Evolutionary conservation across 2,113 vertebrate genomes (phyloP).

Genomic region (Morone chrysops): DNA sequence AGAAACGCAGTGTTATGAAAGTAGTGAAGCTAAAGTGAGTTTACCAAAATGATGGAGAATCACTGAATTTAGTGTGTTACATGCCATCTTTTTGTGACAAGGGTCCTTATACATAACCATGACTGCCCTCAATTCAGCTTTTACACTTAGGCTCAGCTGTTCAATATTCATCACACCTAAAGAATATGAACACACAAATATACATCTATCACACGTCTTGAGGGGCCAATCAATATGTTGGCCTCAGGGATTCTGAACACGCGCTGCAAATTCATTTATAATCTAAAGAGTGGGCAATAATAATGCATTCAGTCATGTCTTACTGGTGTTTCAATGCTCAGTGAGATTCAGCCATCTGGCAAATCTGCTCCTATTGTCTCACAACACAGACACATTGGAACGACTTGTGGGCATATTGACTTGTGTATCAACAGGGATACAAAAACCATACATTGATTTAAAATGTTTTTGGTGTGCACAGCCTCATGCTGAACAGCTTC

Average conservation of each 20-base stretch:
- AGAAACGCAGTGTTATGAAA: slow-evolving; percentile 33
- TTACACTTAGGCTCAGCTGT: slow-evolving; percentile 70
- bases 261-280: slow-evolving; percentile 82
- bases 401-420: slow-evolving; percentile 52
- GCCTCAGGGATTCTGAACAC: slow-evolving; percentile 78
- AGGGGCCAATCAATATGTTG: slow-evolving; percentile 81
- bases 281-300: slow-evolving; percentile 80
- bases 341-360: slow-evolving; percentile 69
- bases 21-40: slow-evolving; percentile 49
- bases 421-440: slow-evolving; percentile 42
- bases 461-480: slow-evolving; percentile 21
- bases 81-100: slow-evolving; percentile 52
- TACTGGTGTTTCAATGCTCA: slow-evolving; percentile 66
- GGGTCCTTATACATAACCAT: slow-evolving; percentile 75
- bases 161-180: slow-evolving; percentile 83
- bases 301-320: slow-evolving; percentile 80
- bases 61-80: slow-evolving; percentile 55
- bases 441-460: slow-evolving; percentile 51
- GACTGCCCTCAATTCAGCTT: slow-evolving; percentile 64
- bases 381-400: slow-evolving; percentile 42
- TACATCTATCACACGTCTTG: slow-evolving; percentile 84
- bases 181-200: slow-evolving; percentile 84
- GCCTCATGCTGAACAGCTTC: slow-evolving; percentile 8
- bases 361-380: slow-evolving; percentile 71
- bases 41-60: slow-evolving; percentile 59